Conservation (phyloP, 1,140 invertebrate species). For the Mya arenaria region DNA sequence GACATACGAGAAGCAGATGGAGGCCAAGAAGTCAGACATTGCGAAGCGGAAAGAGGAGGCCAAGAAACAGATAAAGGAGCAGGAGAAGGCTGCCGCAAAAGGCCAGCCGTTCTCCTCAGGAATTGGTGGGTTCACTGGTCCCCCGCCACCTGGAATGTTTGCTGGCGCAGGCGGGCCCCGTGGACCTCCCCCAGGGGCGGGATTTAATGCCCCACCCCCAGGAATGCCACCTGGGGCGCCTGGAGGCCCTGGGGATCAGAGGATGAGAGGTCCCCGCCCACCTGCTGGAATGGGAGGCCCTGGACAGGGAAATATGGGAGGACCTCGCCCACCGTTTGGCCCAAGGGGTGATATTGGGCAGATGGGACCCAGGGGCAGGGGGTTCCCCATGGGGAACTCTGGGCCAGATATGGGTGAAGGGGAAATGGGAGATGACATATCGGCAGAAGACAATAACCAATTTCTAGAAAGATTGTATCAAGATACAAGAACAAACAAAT, state of each 20-base stretch:
- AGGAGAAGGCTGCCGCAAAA: conserved; percentile 25
- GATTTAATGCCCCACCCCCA: not conserved
- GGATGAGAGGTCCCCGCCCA: not conserved
- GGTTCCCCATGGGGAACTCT: not conserved
- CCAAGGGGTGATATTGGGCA: not conserved
- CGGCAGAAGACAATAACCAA: not conserved
- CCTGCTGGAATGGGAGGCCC: not conserved
- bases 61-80: conserved; percentile 49
- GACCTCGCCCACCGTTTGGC: conserved; percentile 28
- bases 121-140: not conserved
- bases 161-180: not conserved
- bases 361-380: not conserved
- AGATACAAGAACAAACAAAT: conserved; percentile 38
- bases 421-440: not conserved
- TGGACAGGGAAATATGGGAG: not conserved
- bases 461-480: not conserved
- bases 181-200: not conserved
- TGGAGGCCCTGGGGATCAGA: not conserved
- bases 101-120: conserved; percentile 26
- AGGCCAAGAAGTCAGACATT: conserved; percentile 66
- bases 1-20: conserved; percentile 79
- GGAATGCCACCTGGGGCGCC: conserved; percentile 24
- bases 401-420: conserved; percentile 15
- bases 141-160: conserved; percentile 18
- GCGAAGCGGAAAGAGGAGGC: conserved; percentile 66